These are phyloP conservation scores for Campaea margaritaria DNA, from an alignment of 2,888 invertebrate genomes.

Conservation along the genomic window DNA sequence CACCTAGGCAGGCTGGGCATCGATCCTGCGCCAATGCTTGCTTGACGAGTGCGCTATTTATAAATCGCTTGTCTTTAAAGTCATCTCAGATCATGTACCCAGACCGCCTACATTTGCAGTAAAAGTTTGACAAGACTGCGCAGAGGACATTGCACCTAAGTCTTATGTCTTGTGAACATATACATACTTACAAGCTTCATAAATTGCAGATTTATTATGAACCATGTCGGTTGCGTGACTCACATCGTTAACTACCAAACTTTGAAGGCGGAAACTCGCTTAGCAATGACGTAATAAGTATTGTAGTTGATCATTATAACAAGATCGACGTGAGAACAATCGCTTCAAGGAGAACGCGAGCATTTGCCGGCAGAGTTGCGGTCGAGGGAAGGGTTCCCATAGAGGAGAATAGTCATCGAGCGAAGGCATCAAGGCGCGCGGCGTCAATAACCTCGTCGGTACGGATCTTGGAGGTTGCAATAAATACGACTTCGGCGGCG, in stretches of 20 bases:
- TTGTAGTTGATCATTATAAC: constrained; percentile 80
- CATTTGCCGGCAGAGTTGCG: constrained; percentile 56
- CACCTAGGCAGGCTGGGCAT: constrained; percentile 77
- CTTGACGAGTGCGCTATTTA: constrained; percentile 75
- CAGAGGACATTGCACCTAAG: constrained; percentile 60
- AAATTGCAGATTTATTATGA: constrained; percentile 66
- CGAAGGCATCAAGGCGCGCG: constrained; percentile 62
- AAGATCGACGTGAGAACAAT: constrained; percentile 81
- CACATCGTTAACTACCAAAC: constrained; percentile 78
- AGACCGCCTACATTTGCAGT: constrained; percentile 35
- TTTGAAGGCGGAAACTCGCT: constrained; percentile 81
- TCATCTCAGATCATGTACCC: constrained; percentile 45
- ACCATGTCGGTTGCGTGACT: constrained; percentile 79
- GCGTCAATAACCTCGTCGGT: constrained; percentile 84
- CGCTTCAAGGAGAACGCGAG: constrained; percentile 75
- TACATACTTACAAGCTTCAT: constrained; percentile 49
- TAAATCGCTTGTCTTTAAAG: constrained; percentile 67
- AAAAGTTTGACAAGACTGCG: constrained; percentile 41
- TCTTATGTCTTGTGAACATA: constrained; percentile 46
- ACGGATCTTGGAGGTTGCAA: constrained; percentile 84
- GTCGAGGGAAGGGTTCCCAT: constrained; percentile 63
- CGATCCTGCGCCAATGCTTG: constrained; percentile 72
- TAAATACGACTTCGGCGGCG: constrained; percentile 81
- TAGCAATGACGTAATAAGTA: constrained; percentile 82
- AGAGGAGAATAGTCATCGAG: constrained; percentile 67